Evolutionary conservation across 2,888 invertebrate genomes (phyloP), one percentile per base, ranked within the genome.

Genomic region (Amphipyra tragopoginis): DNA sequence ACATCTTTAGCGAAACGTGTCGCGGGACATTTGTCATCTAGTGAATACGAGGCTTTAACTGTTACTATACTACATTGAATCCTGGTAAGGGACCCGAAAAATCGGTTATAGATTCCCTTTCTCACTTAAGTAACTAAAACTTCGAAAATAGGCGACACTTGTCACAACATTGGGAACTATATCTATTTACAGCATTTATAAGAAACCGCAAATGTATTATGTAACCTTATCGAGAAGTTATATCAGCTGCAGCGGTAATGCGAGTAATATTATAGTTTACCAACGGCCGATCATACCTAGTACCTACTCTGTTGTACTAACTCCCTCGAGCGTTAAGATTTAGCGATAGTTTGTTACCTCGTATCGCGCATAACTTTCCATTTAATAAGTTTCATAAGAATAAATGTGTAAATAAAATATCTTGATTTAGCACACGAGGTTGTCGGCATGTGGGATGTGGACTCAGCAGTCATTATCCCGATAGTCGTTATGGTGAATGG

Each of bases 311-410:
- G 61, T 75, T 79, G 62, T 80, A 55, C 65, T 58, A 61, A 62
- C 55, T 81, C 71, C 77, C 66, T 80, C 77, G 69, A 84, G 81
- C 86, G 81, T 82, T 77, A 78, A 85, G 82, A 85, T 86, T 81
- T 74, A 63, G 65, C 79, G 84, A 85, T 86, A 83, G 62, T 68
- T 78, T 53, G 56, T 60, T 65, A 68, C 69, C 65, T 72, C 59
- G 52, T 71, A 63, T 67, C 58, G 68, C 55, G 65, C 80, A 76
- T 79, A 80, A 85, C 83, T 86, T 86, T 86, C 84, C 59, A 78
- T 83, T 81, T 80, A 76, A 82, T 86, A 80, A 80, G 77, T 83
- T 84, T 86, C 83, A 72, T 83, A 82, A 81, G 75, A 73, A 80
- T 81, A 79, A 81, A 79, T 64, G 65, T 75, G 61, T 80, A 79